These are phyloP conservation scores for Acanthurus lineatus DNA, from an alignment of 2,797 vertebrate genomes.

Conservation along the genomic window DNA sequence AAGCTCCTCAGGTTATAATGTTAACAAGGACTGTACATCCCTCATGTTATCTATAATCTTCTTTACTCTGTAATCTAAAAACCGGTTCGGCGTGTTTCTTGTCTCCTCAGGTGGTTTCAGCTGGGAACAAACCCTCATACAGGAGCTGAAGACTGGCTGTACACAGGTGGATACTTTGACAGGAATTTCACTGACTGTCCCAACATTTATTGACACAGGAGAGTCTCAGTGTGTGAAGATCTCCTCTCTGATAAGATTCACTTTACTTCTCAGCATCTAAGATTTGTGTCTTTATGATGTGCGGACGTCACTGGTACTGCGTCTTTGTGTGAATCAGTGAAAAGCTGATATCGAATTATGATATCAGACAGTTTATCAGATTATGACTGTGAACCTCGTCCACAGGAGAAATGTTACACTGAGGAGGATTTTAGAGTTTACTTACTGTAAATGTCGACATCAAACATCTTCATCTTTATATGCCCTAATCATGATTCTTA, in stretches of 20 bases:
- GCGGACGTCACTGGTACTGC: slow-evolving; percentile 54
- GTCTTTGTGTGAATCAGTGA: slow-evolving; percentile 43
- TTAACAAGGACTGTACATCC: background rate
- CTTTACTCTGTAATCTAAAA: slow-evolving; percentile 5
- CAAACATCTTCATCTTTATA: slow-evolving; percentile 49
- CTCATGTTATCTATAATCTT: background rate
- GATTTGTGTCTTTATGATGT: slow-evolving; percentile 37
- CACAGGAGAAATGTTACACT: slow-evolving; percentile 34
- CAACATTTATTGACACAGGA: slow-evolving; percentile 92
- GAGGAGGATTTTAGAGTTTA: slow-evolving; percentile 63
- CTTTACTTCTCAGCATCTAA: slow-evolving; percentile 51
- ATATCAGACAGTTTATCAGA: slow-evolving; percentile 63
- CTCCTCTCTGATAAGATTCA: slow-evolving; percentile 49
- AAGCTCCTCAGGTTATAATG: background rate
- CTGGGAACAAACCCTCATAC: slow-evolving; percentile 92
- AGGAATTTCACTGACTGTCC: slow-evolving; percentile 94
- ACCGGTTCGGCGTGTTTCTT: background rate
- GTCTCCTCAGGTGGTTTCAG: slow-evolving; percentile 82
- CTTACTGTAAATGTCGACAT: slow-evolving; percentile 56
- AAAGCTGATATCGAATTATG: slow-evolving; percentile 41
- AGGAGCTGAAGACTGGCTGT: slow-evolving; percentile 93
- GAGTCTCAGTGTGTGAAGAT: slow-evolving; percentile 17
- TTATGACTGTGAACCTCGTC: slow-evolving; percentile 57
- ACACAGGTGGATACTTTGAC: slow-evolving; percentile 95
- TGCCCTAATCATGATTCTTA: slow-evolving; percentile 35